Base-by-base conservation (phyloP, 2,888 invertebrate genomes). In the Phalangium opilio region DNA sequence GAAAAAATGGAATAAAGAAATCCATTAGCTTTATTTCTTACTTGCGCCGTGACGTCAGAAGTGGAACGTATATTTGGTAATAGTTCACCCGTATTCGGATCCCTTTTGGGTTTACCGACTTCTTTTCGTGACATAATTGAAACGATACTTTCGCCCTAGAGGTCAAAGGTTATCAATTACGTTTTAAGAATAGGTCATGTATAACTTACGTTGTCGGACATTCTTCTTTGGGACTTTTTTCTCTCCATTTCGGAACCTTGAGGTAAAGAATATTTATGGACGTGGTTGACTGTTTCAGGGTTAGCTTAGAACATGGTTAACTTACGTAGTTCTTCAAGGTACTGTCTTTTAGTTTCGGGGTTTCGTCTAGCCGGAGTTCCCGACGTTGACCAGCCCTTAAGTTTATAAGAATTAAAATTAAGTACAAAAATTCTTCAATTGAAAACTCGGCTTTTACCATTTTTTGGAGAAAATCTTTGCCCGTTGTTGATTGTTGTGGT, bases 401-500 rank as follows among this genome's bases (percentile, higher is more conserved):
- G 12, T 7, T 21, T 49, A 41, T 20, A n/a, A 39, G 4, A 43
- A 38, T 4, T 27, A 27, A 27, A 27, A 27, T 7, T 27, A 7
- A 27, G 27, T 38, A 34, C 35, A 34, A 1, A 4, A 34, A 34
- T 34, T n/a, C 1, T 14, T 12, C 14, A 34, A 12, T 34, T 14
- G 12, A 3, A 3, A 14, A 12, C 2, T n/a, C 35, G 35, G 35
- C 11, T 38, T 38, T n/a, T 35, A 48, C 55, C 50, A 55, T 14
- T 43, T 53, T 55, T 33, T 55, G 53, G 27, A 53, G 45, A 32
- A 55, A 55, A n/a, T 43, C 33, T 19, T 47, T 48, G n/a, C 50
- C 49, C 33, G 50, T 47, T 49, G 48, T 38, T 20, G 40, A 44
- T 44, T 48, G 44, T 44, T 33, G 40, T 34, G 63, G 63, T 17